These are phyloP conservation scores for Pogonocichla stellata DNA, from an alignment of 2,113 vertebrate genomes.

Conservation along the genomic window DNA sequence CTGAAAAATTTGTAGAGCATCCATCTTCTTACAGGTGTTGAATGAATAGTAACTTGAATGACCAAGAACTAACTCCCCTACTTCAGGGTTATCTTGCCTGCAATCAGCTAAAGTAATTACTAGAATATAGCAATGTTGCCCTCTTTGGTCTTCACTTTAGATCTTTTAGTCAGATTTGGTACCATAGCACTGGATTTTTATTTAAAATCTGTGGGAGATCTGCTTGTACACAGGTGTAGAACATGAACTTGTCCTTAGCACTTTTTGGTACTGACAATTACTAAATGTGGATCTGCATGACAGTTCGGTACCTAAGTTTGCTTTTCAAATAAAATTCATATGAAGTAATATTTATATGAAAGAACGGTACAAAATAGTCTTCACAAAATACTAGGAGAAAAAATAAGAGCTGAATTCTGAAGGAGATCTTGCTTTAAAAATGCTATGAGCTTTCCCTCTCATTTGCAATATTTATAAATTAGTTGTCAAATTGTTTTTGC, in stretches of 20 bases:
- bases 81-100: background rate
- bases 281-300: background rate
- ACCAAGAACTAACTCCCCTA: background rate
- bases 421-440: background rate
- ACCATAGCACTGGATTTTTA: background rate
- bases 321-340: background rate
- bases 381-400: background rate
- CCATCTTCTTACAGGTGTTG: background rate
- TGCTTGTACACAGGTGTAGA: background rate
- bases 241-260: background rate
- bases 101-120: background rate
- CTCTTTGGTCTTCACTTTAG: background rate
- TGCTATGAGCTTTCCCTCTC: background rate
- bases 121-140: background rate
- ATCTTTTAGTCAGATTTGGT: background rate
- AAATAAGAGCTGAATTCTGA: background rate
- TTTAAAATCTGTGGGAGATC: background rate
- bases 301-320: background rate
- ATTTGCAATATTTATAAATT: slow-evolving; percentile 57
- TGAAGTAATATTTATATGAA: background rate
- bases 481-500: slow-evolving; percentile 37
- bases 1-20: background rate
- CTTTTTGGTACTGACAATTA: background rate
- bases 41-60: background rate
- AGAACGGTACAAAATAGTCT: background rate